Conservation (phyloP, 2,888 invertebrate genomes). For the Protodeltote pygarga region DNA sequence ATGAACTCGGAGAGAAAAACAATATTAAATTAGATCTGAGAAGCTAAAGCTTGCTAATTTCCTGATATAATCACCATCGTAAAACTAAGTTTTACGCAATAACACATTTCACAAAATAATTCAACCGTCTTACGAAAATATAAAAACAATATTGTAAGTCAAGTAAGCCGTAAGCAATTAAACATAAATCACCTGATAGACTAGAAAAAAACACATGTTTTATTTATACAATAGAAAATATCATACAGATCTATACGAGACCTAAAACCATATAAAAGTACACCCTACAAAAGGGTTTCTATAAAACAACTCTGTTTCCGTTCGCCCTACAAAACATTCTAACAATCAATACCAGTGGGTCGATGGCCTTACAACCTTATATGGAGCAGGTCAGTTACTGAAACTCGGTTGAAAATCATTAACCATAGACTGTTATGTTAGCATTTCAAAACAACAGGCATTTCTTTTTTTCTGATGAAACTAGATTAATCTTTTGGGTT, state of each 20-base stretch:
- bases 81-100: too few species aligned
- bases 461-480: too few species aligned
- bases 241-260: conserved; percentile 26
- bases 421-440: conserved; percentile 18
- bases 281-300: conserved; percentile 49
- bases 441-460: too few species aligned
- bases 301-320: conserved; percentile 52
- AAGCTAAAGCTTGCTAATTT: too few species aligned
- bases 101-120: too few species aligned
- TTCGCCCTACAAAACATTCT: conserved; percentile 63
- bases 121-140: too few species aligned
- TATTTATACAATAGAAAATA: conserved; percentile 11
- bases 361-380: conserved; percentile 65
- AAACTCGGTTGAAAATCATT: conserved; percentile 44
- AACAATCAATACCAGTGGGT: conserved; percentile 68
- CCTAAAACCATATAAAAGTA: conserved; percentile 50
- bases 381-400: conserved; percentile 58
- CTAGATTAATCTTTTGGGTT: too few species aligned
- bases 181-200: neutral
- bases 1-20: too few species aligned
- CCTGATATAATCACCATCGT: too few species aligned
- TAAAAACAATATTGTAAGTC: neutral
- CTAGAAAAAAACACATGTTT: neutral
- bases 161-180: neutral
- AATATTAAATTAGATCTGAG: too few species aligned